Evolutionary conservation across 2,113 vertebrate species (phyloP).

Genomic region (Bothrops jararaca): DNA sequence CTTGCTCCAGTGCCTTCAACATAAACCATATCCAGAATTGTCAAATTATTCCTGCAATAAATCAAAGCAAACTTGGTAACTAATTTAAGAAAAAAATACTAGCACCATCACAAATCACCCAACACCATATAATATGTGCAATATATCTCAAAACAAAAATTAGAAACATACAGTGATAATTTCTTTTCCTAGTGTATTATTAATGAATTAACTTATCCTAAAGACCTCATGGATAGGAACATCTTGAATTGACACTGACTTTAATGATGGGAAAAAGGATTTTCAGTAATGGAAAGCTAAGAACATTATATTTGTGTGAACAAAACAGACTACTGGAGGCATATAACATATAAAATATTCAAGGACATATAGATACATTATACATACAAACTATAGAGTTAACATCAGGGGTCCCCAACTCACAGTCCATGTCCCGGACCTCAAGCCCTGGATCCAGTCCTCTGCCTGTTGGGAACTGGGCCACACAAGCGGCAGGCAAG

Average conservation of each 20-base stretch:
- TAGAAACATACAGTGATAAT: not conserved
- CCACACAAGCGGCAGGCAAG: not conserved
- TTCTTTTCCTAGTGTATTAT: not conserved
- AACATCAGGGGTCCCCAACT: not conserved
- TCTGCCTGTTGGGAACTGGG: not conserved
- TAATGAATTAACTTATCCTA: not conserved
- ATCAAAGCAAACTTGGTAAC: not conserved
- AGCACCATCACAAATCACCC: not conserved
- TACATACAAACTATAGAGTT: not conserved
- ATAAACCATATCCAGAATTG: conserved; percentile 83
- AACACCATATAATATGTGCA: not conserved
- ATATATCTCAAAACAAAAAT: not conserved
- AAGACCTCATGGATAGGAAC: not conserved
- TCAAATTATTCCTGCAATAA: conserved; percentile 88
- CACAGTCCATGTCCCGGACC: no score
- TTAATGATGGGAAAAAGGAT: not conserved
- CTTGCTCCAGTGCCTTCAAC: conserved; percentile 90
- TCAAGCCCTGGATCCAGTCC: not conserved
- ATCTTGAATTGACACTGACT: not conserved
- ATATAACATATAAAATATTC: not conserved
- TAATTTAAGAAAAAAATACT: not conserved
- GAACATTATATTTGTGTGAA: not conserved
- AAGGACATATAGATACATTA: not conserved
- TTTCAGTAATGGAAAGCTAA: not conserved
- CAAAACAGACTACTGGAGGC: not conserved